Percentiles rank a stretch among this genome's conserved stretches.
phyloP scores from a whole-genome alignment of 2,797 vertebrate species.

The Anguilla anguilla region DNA sequence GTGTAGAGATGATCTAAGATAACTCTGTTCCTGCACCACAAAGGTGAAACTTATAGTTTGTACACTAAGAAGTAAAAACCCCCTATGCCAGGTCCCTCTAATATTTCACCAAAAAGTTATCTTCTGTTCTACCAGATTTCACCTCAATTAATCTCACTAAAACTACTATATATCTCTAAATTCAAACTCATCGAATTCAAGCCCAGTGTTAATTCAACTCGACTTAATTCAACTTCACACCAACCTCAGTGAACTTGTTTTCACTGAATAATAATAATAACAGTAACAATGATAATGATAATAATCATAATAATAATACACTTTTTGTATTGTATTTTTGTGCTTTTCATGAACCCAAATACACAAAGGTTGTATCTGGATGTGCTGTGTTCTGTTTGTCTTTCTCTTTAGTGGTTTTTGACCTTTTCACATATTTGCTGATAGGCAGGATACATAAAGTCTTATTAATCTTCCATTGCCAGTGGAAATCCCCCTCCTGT shows the following conservation, averaged over 20 bases:
- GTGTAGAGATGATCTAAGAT: conserved; percentile 14
- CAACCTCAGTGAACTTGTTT: too few relatives aligned
- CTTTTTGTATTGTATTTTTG: too few relatives aligned
- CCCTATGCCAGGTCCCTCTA: background rate
- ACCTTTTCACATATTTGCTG: background rate
- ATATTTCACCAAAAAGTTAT: background rate
- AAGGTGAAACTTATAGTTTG: conserved; percentile 3
- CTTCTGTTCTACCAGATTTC: background rate
- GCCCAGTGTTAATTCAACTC: too few relatives aligned
- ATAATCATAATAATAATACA: too few relatives aligned
- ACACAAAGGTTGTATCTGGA: too few relatives aligned
- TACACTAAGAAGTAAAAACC: background rate
- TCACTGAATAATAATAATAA: too few relatives aligned
- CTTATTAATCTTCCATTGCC: background rate
- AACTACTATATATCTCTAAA: background rate
- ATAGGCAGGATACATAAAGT: background rate
- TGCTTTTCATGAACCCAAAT: too few relatives aligned
- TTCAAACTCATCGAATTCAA: too few relatives aligned
- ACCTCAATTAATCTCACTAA: background rate
- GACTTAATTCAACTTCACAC: too few relatives aligned
- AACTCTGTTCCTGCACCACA: background rate
- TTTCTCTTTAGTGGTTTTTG: background rate
- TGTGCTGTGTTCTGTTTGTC: background rate
- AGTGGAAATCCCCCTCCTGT: background rate
- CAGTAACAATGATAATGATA: too few relatives aligned